Conservation (phyloP, 2,797 vertebrate species). For the Cynopterus sphinx region DNA sequence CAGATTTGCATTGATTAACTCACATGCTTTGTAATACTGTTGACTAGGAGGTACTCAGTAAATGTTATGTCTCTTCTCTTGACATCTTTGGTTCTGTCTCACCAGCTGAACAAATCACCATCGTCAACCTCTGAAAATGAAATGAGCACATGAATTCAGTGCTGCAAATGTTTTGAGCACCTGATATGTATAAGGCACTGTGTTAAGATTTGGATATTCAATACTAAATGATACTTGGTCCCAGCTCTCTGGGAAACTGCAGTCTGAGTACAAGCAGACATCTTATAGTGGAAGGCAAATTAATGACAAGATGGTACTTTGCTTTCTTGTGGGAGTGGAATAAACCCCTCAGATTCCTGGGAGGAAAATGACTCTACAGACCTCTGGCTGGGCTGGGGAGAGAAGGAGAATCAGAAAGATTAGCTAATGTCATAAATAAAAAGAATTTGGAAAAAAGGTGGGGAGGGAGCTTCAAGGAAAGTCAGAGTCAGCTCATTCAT, state of each 20-base stretch:
- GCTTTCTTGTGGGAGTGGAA: background rate
- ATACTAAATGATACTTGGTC: background rate
- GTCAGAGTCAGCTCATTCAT: background rate
- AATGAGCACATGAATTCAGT: background rate
- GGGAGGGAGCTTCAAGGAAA: background rate
- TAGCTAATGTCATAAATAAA: background rate
- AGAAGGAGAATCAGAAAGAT: slow-evolving; percentile 1
- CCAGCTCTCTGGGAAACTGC: background rate
- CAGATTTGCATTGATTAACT: background rate
- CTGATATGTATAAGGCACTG: background rate
- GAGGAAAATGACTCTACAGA: background rate
- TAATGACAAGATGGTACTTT: background rate
- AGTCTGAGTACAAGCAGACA: background rate
- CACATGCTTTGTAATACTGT: background rate
- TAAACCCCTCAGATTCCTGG: background rate
- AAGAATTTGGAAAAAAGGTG: background rate
- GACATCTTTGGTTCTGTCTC: background rate
- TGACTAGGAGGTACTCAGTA: background rate
- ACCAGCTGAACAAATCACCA: background rate
- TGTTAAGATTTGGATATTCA: slow-evolving; percentile 7
- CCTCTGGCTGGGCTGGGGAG: background rate
- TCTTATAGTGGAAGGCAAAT: background rate
- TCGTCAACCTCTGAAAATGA: background rate
- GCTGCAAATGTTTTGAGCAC: background rate
- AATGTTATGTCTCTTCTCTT: background rate